Evolutionary conservation across 30 jellyfish, hydroid and myxozoan genomes (phyloP).

Genomic region (Euphysa ruthae): DNA sequence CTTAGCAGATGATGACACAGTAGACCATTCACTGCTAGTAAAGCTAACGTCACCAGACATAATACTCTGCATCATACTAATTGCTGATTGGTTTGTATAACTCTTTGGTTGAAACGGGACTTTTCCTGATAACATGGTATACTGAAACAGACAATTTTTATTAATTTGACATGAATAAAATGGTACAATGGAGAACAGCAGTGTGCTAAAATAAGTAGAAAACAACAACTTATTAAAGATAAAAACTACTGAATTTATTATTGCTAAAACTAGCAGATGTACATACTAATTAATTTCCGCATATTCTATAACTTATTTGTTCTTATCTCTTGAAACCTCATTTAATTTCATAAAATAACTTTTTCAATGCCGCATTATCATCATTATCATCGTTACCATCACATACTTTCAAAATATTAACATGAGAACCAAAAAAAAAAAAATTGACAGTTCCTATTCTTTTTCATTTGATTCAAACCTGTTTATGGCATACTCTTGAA

Average conservation of each 20-base stretch:
- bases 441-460: too few species aligned
- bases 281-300: too few species aligned
- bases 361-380: too few species aligned
- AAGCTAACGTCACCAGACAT: conserved; percentile 80
- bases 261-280: too few species aligned
- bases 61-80: conserved; percentile 67
- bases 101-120: conserved; percentile 78
- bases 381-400: too few species aligned
- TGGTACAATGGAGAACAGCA: background rate
- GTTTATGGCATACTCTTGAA: too few species aligned
- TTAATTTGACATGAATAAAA: background rate
- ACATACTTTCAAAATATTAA: too few species aligned
- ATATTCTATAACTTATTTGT: too few species aligned
- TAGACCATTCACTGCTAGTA: conserved; percentile 75
- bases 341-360: too few species aligned
- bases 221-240: background rate
- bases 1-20: conserved; percentile 81
- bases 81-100: conserved; percentile 54
- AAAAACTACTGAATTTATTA: background rate
- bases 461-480: too few species aligned
- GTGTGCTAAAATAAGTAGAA: background rate
- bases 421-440: too few species aligned
- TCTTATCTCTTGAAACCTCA: too few species aligned
- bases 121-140: conserved; percentile 94
- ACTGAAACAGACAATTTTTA: conserved; percentile 30